Percentiles rank a stretch among this genome's conserved stretches.
These are phyloP conservation scores for Gibbula magus DNA, from an alignment of 2,888 invertebrate genomes.

Conservation along the genomic window DNA sequence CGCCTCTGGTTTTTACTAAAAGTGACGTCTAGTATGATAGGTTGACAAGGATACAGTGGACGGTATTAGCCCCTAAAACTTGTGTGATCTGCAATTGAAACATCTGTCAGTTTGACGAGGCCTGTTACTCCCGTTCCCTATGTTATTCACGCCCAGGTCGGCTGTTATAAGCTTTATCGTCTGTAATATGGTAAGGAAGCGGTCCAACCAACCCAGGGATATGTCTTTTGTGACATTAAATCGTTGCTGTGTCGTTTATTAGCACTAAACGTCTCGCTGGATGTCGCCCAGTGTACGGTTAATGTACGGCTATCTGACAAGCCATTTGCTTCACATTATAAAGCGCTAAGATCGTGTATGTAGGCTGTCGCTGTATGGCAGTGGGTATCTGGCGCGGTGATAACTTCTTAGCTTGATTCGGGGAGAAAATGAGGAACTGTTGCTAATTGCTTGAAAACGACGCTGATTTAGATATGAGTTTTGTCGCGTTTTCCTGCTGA, in stretches of 20 bases:
- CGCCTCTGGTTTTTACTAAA: neutral
- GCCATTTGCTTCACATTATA: slow-evolving; percentile 20
- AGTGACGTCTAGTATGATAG: neutral
- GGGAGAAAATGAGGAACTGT: neutral
- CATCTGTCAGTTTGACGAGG: neutral
- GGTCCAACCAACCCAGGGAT: neutral
- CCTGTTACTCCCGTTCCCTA: neutral
- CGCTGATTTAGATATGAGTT: neutral
- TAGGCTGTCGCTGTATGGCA: no score
- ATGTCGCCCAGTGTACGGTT: slow-evolving; percentile 9
- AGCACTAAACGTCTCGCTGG: slow-evolving; percentile 1
- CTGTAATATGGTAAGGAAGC: neutral
- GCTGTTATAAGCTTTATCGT: neutral
- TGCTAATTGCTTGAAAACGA: neutral
- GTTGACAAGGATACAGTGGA: neutral
- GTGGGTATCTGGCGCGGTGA: no score
- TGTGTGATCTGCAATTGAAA: neutral
- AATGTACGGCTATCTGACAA: slow-evolving; percentile 18
- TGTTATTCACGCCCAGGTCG: slow-evolving; percentile 3
- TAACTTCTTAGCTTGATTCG: no score
- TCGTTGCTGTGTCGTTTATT: slow-evolving; percentile 7
- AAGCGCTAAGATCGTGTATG: neutral
- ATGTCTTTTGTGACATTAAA: slow-evolving; percentile 3
- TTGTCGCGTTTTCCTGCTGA: neutral
- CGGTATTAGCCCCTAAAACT: neutral